phyloP scores from a whole-genome alignment of 2,888 invertebrate species.

The Polymixis lichenea region DNA sequence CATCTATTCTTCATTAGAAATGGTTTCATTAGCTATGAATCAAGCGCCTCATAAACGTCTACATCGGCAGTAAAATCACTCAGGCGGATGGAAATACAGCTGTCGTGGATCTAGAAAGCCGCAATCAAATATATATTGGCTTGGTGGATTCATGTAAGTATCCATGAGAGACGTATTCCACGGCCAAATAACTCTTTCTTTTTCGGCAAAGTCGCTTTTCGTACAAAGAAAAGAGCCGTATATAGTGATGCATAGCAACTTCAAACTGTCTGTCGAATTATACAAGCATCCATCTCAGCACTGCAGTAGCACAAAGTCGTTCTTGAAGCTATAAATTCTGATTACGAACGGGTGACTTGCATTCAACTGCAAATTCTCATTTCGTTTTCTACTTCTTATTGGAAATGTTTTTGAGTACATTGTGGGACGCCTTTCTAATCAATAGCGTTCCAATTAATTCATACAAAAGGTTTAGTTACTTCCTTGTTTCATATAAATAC shows the following conservation, averaged over 20 bases:
- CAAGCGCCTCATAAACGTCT: conserved; percentile 53
- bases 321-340: conserved; percentile 79
- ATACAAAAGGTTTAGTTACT: neutral
- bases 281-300: conserved; percentile 74
- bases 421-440: conserved; percentile 55
- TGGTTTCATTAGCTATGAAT: conserved; percentile 60
- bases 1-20: conserved; percentile 53
- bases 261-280: conserved; percentile 63
- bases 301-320: conserved; percentile 74
- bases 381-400: conserved; percentile 72
- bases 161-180: conserved; percentile 27
- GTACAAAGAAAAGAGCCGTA: conserved; percentile 35
- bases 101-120: conserved; percentile 46
- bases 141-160: conserved; percentile 39
- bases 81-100: conserved; percentile 34
- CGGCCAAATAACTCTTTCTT: conserved; percentile 30
- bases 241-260: conserved; percentile 38
- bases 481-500: neutral
- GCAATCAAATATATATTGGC: conserved; percentile 46
- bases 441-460: conserved; percentile 46
- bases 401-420: conserved; percentile 64
- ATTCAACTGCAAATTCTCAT: conserved; percentile 79
- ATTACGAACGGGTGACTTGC: conserved; percentile 77
- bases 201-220: conserved; percentile 36
- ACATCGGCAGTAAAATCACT: conserved; percentile 40